Conservation (phyloP, 2,113 vertebrate genomes). For the Indicator indicator region DNA sequence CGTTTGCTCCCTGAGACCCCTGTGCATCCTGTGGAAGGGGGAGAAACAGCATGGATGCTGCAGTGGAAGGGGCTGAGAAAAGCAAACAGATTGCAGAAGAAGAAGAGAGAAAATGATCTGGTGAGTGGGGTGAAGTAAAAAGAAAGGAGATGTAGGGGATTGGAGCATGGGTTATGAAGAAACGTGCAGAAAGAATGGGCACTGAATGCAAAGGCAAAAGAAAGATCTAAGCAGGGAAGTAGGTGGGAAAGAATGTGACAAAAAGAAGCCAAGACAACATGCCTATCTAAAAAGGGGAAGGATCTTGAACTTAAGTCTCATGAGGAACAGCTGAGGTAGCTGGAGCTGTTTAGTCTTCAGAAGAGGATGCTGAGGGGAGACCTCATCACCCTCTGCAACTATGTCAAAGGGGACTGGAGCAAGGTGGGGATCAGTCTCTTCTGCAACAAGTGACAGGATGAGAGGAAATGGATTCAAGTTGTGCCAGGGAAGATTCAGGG, state of each 20-base stretch:
- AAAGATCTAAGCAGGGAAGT: not conserved
- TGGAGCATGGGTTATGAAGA: not conserved
- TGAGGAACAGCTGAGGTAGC: too few species aligned
- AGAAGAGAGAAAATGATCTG: not conserved
- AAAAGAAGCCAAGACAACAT: not conserved
- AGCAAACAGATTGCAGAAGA: not conserved
- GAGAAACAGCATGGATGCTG: not conserved
- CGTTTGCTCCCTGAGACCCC: rapidly evolving
- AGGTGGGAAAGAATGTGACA: not conserved
- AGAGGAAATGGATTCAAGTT: too few species aligned
- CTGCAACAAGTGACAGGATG: too few species aligned
- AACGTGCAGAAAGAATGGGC: not conserved
- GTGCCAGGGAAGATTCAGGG: too few species aligned
- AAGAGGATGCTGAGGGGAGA: too few species aligned
- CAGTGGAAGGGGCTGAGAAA: not conserved
- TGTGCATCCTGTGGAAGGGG: not conserved
- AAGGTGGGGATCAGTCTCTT: too few species aligned
- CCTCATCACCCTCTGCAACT: too few species aligned
- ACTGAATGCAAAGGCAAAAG: not conserved
- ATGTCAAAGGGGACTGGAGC: too few species aligned
- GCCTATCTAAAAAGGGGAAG: not conserved
- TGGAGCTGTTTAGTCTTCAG: too few species aligned
- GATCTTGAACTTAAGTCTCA: too few species aligned
- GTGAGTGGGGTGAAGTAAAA: not conserved
- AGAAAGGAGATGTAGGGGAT: not conserved